Percentiles rank a stretch among this genome's conserved stretches.
phyloP scores from a whole-genome alignment of 2,113 vertebrate species.

The Lota lota region DNA sequence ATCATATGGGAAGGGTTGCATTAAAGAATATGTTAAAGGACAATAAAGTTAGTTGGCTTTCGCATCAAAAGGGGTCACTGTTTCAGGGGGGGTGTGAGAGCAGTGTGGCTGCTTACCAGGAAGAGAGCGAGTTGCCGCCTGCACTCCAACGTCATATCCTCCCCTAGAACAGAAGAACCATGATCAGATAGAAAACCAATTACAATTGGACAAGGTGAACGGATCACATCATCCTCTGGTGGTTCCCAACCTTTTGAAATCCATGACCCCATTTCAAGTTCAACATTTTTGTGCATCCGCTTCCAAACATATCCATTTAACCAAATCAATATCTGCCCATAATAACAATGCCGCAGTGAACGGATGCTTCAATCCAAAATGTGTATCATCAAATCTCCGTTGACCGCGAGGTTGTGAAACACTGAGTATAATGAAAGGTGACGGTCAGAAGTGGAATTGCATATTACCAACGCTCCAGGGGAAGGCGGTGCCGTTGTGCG shows the following conservation, averaged over 20 bases:
- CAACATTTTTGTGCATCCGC: too few species aligned
- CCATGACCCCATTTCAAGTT: too few species aligned
- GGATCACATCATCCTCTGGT: background rate
- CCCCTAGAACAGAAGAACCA: conserved; percentile 62
- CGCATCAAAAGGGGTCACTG: background rate
- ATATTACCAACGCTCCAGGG: conserved; percentile 88
- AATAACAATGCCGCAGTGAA: too few species aligned
- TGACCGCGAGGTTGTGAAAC: too few species aligned
- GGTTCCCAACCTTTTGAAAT: background rate
- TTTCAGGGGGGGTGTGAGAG: background rate
- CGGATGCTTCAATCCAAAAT: too few species aligned
- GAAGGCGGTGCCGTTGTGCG: conserved; percentile 74
- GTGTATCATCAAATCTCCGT: too few species aligned
- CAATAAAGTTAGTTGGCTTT: conserved; percentile 22
- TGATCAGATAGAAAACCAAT: background rate
- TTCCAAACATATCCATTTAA: too few species aligned
- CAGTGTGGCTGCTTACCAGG: conserved; percentile 72
- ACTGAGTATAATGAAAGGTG: too few species aligned
- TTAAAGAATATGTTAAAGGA: conserved; percentile 7
- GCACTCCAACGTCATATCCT: conserved; percentile 81
- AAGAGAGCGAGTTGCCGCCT: conserved; percentile 80
- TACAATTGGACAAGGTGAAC: too few species aligned
- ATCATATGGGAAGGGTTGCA: too few species aligned
- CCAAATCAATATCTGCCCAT: too few species aligned
- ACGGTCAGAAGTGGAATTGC: too few species aligned